These are phyloP conservation scores for Lasioglossum leucozonium DNA, from an alignment of 2,888 invertebrate genomes.

Conservation along the genomic window DNA sequence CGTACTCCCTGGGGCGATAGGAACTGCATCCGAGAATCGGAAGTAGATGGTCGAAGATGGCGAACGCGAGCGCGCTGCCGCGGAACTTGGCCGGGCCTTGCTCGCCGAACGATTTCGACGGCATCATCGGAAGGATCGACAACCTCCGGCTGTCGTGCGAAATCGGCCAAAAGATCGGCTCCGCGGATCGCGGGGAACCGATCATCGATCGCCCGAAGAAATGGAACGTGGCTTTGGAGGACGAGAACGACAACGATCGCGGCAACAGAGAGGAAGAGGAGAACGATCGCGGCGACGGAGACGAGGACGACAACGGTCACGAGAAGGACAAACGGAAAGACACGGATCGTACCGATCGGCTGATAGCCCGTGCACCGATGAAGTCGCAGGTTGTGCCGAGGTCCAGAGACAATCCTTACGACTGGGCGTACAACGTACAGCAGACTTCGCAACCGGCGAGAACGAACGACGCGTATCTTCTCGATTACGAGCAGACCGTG, in stretches of 20 bases:
- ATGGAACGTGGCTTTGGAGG: neutral
- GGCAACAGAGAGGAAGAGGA: neutral
- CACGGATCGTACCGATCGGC: constrained; percentile 46
- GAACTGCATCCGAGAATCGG: neutral
- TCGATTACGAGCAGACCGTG: constrained; percentile 71
- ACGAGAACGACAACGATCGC: neutral
- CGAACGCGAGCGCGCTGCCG: constrained; percentile 24
- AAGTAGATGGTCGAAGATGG: constrained; percentile 14
- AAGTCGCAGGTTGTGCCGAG: constrained; percentile 57
- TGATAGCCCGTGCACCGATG: constrained; percentile 75
- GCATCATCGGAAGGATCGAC: constrained; percentile 71
- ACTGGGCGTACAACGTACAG: constrained; percentile 41
- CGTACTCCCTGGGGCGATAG: too few species aligned
- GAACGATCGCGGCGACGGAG: neutral
- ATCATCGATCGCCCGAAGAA: neutral
- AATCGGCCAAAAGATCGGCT: neutral
- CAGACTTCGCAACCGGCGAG: constrained; percentile 4
- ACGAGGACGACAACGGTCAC: neutral
- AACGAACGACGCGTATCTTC: constrained; percentile 20
- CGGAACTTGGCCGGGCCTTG: neutral
- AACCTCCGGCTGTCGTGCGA: constrained; percentile 9
- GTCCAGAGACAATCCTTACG: constrained; percentile 65
- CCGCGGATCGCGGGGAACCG: neutral
- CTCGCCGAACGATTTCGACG: constrained; percentile 57
- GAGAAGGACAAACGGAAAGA: neutral